Percentiles rank a stretch among this genome's conserved stretches.
Conservation (phyloP, 2,888 invertebrate species). For the Synanthedon andrenaeformis region DNA sequence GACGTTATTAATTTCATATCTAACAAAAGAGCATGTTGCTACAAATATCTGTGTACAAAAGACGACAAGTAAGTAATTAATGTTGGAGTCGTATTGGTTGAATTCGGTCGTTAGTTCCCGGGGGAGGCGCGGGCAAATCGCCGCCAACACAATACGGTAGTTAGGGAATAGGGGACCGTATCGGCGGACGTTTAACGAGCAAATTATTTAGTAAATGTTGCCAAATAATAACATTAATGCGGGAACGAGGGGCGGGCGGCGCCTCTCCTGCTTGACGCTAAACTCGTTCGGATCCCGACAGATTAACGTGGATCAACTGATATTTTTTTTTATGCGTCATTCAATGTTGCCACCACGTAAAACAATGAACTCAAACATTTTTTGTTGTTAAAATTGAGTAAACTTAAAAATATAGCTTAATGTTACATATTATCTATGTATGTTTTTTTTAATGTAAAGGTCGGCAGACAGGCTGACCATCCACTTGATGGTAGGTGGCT, state of each 20-base stretch:
- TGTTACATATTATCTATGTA: too few relatives aligned
- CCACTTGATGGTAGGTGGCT: too few relatives aligned
- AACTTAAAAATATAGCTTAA: too few relatives aligned
- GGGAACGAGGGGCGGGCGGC: slow-evolving; percentile 21
- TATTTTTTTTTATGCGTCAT: too few relatives aligned
- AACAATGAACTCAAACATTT: too few relatives aligned
- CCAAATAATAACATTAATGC: slow-evolving; percentile 68
- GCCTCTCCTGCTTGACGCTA: slow-evolving; percentile 9
- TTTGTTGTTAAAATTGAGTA: too few relatives aligned
- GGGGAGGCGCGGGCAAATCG: slow-evolving; percentile 48
- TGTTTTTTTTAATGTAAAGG: too few relatives aligned
- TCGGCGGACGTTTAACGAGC: slow-evolving; percentile 65
- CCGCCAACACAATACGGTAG: slow-evolving; percentile 55
- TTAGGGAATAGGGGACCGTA: slow-evolving; percentile 50
- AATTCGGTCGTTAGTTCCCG: slow-evolving; percentile 48
- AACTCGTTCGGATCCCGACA: slow-evolving; percentile 1
- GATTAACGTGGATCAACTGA: slow-evolving; percentile 10
- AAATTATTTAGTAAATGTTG: slow-evolving; percentile 70
- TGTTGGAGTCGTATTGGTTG: slow-evolving; percentile 52
- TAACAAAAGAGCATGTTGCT: slow-evolving; percentile 60
- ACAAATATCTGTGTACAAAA: slow-evolving; percentile 56
- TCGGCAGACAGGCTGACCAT: too few relatives aligned
- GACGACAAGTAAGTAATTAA: slow-evolving; percentile 50
- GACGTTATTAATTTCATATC: slow-evolving; percentile 51
- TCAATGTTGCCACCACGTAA: too few relatives aligned